Evolutionary conservation across 2,113 vertebrate genomes (phyloP), one percentile per base, ranked within the genome.

Genomic region (Bungarus multicinctus): DNA sequence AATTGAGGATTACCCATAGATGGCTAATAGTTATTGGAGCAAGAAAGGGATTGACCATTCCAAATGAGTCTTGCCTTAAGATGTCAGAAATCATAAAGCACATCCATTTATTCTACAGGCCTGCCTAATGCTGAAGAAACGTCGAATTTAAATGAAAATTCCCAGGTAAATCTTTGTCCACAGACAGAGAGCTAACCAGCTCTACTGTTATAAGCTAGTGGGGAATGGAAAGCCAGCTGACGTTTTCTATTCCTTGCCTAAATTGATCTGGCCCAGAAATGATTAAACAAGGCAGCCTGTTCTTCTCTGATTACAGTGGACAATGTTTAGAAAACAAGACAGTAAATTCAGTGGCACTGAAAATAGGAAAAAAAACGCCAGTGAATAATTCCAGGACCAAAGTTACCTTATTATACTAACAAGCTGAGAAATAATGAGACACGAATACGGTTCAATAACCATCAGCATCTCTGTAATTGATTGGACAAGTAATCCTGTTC

Each of bases 331-430:
- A 93, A 92, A 91, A 45, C 88, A 92, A 60, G 69, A 27, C 30
- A 43, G 89, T 87, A 60, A 90, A 60, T 93, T 93, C 92, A 90
- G 88, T 69, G 64, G 43, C 7, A 39, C 87, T n/a, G 86, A 55
- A 50, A 22, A 45, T 4, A 52, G 8, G 30, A 53, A 4, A 50
- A n/a, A 81, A 22, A 52, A 30, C 10, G 14, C 23, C 89, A 85
- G 20, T 23, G 64, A 34, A 87, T 94, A 95, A 88, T 25, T 92
- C 53, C 27, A 47, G 60, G 45, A 87, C 14, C 81, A 93, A 88
- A 53, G 89, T 20, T 52, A 74, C 74, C 89, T 60, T 25, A 50
- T 88, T 64, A 39, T 39, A 91, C 14, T 58, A 91, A 91, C 30
- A 91, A 93, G 45, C 12, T 47, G 20, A 50, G 43, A 60, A 91